These are phyloP conservation scores for Nymphalis polychloros DNA, from an alignment of 2,888 invertebrate species.

Conservation along the genomic window DNA sequence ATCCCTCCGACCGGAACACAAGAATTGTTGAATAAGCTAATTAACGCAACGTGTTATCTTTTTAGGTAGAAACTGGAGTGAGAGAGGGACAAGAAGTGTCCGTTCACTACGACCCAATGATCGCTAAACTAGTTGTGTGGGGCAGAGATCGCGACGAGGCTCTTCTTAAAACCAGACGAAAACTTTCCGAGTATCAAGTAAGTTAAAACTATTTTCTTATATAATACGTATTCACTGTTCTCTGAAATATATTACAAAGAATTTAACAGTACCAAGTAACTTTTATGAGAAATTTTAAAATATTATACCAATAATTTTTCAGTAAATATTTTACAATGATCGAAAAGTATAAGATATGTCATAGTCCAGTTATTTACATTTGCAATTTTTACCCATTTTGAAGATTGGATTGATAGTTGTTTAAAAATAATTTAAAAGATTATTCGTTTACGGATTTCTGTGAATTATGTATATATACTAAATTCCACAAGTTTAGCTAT, in stretches of 20 bases:
- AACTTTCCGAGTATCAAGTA: conserved; percentile 93
- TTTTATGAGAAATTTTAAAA: no score
- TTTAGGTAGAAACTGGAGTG: conserved; percentile 92
- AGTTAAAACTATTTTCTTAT: conserved; percentile 31
- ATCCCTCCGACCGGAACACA: no score
- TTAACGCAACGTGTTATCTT: background rate
- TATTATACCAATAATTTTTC: no score
- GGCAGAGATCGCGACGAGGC: conserved; percentile 91
- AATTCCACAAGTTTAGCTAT: background rate
- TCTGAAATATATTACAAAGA: no score
- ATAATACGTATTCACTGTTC: background rate
- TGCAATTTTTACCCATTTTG: no score
- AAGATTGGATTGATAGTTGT: no score
- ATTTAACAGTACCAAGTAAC: no score
- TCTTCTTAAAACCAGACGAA: conserved; percentile 87
- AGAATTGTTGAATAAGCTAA: no score
- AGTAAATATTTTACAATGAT: no score
- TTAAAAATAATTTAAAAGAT: no score
- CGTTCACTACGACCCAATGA: conserved; percentile 99
- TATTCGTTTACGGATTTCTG: background rate
- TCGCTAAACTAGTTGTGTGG: conserved; percentile 99
- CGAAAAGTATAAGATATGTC: no score
- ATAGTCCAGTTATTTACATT: no score
- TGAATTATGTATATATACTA: background rate
- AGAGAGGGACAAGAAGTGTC: conserved; percentile 96